These are phyloP conservation scores for Delphinus delphis DNA, from an alignment of 2,113 vertebrate species.

Conservation along the genomic window DNA sequence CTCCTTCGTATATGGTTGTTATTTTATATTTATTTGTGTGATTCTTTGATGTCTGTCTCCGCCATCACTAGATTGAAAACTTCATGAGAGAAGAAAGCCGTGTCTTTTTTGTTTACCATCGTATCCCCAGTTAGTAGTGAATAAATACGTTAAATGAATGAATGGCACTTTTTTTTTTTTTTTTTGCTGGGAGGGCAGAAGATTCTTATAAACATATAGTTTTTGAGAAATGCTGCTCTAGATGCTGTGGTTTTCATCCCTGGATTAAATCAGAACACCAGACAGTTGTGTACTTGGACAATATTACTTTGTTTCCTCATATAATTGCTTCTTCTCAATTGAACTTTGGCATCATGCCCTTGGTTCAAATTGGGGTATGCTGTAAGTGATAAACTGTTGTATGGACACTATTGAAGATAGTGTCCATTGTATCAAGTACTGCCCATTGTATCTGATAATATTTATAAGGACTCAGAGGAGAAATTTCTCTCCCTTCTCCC, in stretches of 20 bases:
- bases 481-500: neutral
- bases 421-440: neutral
- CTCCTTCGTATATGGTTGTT: neutral
- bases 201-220: neutral
- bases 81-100: neutral
- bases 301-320: neutral
- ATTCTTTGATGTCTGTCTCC: neutral
- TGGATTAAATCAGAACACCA: neutral
- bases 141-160: conserved; percentile 27
- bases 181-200: neutral
- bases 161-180: neutral
- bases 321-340: conserved; percentile 29
- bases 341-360: neutral
- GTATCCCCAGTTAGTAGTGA: neutral
- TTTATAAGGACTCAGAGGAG: neutral
- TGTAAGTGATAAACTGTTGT: neutral
- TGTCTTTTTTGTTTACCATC: neutral
- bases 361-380: conserved; percentile 11
- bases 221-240: conserved; percentile 18
- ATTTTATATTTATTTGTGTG: conserved; percentile 16
- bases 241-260: neutral
- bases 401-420: neutral
- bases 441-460: neutral
- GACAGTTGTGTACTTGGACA: neutral
- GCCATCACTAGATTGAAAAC: neutral